A percentile compares a stretch with the other conserved stretches of the same genome.
Evolutionary conservation across 2,113 vertebrate species (phyloP).

Genomic region (Oxyruncus cristatus): DNA sequence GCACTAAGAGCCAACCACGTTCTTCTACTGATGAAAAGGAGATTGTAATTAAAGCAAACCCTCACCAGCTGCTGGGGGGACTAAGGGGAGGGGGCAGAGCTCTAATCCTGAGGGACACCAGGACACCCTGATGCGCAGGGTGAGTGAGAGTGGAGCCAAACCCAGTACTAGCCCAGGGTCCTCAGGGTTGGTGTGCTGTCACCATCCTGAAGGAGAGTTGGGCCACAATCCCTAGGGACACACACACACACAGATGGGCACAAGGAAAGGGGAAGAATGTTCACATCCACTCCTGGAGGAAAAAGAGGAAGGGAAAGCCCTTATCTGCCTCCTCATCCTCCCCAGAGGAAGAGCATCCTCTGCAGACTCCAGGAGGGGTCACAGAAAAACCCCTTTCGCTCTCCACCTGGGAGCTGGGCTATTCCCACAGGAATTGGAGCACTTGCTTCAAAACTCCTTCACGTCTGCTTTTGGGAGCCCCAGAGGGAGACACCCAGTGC

Average conservation of each 20-base stretch:
- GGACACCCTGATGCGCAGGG: rapidly evolving
- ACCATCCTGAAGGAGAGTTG: rapidly evolving
- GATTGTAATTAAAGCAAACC: background rate
- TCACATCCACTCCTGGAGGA: rapidly evolving
- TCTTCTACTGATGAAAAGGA: rapidly evolving
- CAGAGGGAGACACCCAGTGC: background rate
- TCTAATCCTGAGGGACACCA: background rate
- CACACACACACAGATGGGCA: rapidly evolving
- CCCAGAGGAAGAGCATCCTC: background rate
- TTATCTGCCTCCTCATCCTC: background rate
- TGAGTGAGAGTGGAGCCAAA: background rate
- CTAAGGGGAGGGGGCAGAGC: background rate
- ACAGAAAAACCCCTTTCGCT: rapidly evolving
- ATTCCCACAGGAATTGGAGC: rapidly evolving
- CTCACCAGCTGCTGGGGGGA: rapidly evolving
- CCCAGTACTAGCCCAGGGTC: background rate
- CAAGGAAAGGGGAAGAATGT: rapidly evolving
- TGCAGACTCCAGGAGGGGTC: background rate
- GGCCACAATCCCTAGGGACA: background rate
- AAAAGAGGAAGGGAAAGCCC: background rate
- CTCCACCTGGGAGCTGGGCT: background rate
- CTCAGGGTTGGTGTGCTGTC: rapidly evolving
- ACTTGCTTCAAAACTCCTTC: background rate
- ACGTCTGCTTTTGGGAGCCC: background rate
- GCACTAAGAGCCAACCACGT: rapidly evolving